A percentile compares a stretch with the other conserved stretches of the same genome.
These are phyloP conservation scores for Platanista minor DNA, from an alignment of 2,113 vertebrate species.

Conservation along the genomic window DNA sequence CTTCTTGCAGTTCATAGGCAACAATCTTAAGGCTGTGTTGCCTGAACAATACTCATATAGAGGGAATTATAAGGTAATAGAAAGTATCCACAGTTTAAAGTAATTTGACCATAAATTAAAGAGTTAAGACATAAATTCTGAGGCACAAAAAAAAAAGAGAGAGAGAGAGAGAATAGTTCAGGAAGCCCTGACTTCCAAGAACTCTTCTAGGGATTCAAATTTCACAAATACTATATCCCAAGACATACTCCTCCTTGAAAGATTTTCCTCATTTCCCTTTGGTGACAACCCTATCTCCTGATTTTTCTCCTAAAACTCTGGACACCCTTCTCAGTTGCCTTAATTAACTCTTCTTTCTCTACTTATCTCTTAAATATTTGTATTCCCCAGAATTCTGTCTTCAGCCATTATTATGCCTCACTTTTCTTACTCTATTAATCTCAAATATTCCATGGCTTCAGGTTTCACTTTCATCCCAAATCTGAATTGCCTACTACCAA, in stretches of 20 bases:
- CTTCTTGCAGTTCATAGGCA: constrained; percentile 3
- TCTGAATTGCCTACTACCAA: background rate
- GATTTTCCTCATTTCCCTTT: background rate
- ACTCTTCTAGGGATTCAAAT: background rate
- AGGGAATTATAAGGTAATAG: background rate
- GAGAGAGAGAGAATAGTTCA: background rate
- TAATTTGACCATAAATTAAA: constrained; percentile 27
- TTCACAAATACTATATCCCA: background rate
- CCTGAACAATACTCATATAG: background rate
- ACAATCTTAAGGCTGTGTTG: constrained; percentile 16
- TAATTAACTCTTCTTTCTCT: background rate
- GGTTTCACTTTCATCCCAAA: background rate
- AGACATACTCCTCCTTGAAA: background rate
- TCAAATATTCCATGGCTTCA: background rate
- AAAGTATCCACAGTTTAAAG: background rate
- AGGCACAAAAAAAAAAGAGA: background rate
- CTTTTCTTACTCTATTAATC: background rate
- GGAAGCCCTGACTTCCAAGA: background rate
- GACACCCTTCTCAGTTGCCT: background rate
- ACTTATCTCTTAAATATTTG: background rate
- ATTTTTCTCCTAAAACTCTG: background rate
- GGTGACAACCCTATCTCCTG: background rate
- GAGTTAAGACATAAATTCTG: constrained; percentile 9
- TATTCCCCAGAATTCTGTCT: background rate
- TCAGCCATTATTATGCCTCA: background rate